Evolutionary conservation across 2,113 vertebrate genomes (phyloP).

Genomic region (Nesospiza acunhae): DNA sequence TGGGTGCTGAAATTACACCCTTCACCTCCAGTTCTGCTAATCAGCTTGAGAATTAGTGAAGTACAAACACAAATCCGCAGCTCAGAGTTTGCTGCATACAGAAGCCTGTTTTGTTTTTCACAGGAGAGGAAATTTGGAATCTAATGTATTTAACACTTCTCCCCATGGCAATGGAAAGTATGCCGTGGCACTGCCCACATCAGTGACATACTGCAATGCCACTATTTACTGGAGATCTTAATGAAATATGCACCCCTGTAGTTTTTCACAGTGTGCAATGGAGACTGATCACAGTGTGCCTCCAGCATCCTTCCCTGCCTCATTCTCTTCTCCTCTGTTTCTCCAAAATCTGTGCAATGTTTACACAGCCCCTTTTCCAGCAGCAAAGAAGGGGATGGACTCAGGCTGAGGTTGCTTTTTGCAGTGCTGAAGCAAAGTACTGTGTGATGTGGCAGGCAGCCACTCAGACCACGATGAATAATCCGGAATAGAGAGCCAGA

Average conservation of each 20-base stretch:
- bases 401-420: neutral
- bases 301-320: neutral
- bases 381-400: neutral
- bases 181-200: neutral
- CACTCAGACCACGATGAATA: neutral
- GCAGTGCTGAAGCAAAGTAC: neutral
- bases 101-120: neutral
- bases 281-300: neutral
- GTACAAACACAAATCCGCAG: neutral
- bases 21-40: neutral
- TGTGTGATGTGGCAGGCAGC: neutral
- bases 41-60: neutral
- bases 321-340: neutral
- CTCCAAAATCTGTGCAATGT: neutral
- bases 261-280: rapidly evolving
- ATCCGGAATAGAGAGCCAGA: neutral
- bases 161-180: neutral
- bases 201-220: neutral
- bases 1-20: neutral
- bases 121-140: neutral
- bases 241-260: neutral
- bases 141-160: neutral
- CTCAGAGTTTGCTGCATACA: neutral
- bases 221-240: neutral
- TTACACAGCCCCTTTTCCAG: neutral